Conservation (phyloP, 2,797 vertebrate genomes). For the Malurus splendens region DNA sequence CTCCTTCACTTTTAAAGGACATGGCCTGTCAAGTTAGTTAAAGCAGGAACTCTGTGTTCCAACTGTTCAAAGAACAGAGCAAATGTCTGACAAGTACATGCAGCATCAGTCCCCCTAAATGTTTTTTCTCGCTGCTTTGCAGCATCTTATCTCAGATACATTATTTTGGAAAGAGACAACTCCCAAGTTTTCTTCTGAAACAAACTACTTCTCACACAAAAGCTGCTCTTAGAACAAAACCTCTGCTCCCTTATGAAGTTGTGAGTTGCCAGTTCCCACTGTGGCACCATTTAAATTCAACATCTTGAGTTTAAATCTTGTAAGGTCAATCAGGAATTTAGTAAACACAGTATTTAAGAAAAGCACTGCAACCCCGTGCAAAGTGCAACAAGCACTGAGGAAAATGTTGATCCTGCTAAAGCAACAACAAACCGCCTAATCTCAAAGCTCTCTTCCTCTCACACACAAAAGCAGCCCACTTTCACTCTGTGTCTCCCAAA, state of each 20-base stretch:
- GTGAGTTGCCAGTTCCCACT: background rate
- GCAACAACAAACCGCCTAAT: background rate
- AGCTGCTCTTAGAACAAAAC: background rate
- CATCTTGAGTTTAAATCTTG: background rate
- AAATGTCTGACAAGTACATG: background rate
- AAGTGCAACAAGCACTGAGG: background rate
- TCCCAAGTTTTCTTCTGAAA: background rate
- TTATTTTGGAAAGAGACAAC: background rate
- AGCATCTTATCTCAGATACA: background rate
- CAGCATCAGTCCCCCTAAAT: background rate
- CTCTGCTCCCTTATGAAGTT: background rate
- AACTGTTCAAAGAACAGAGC: background rate
- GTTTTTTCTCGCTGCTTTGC: background rate
- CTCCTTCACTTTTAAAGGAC: background rate
- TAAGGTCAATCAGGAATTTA: background rate
- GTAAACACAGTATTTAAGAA: background rate
- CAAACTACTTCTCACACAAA: background rate
- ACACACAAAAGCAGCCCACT: background rate
- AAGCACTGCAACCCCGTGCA: background rate
- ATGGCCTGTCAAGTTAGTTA: background rate
- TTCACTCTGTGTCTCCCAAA: background rate
- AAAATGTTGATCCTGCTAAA: background rate
- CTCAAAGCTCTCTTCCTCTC: background rate
- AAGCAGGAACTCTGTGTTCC: background rate
- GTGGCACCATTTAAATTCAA: background rate